Conservation (phyloP, 2,113 vertebrate genomes). For the Hipposideros armiger region DNA sequence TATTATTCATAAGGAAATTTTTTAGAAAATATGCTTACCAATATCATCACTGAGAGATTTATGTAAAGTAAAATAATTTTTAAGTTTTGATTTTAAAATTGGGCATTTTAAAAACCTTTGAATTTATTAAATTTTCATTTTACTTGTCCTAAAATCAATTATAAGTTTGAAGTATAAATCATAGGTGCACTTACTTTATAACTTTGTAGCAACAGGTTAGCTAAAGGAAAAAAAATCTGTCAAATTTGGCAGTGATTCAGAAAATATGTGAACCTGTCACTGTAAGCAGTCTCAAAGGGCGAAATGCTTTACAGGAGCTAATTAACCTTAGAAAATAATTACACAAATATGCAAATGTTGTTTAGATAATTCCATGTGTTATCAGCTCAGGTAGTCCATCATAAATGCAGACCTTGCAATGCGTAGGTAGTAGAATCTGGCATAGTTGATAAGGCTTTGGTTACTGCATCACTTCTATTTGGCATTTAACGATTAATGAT, state of each 20-base stretch:
- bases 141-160: slow-evolving; percentile 53
- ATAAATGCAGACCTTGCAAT: slow-evolving; percentile 88
- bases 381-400: slow-evolving; percentile 96
- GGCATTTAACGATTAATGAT: slow-evolving; percentile 88
- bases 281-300: slow-evolving; percentile 94
- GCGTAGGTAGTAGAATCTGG: slow-evolving; percentile 89
- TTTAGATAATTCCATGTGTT: slow-evolving; percentile 96
- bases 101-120: slow-evolving; percentile 29
- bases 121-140: slow-evolving; percentile 65
- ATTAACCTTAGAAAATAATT: slow-evolving; percentile 99
- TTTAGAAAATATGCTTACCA: background rate
- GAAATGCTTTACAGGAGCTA: slow-evolving; percentile 95
- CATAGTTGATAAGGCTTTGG: slow-evolving; percentile 88
- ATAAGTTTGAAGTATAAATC: slow-evolving; percentile 34
- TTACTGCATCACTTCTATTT: slow-evolving; percentile 84
- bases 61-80: slow-evolving; percentile 12
- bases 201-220: slow-evolving; percentile 92
- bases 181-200: slow-evolving; percentile 75
- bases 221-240: slow-evolving; percentile 85
- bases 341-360: slow-evolving; percentile 98
- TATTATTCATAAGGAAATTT: slow-evolving; percentile 16
- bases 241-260: slow-evolving; percentile 90
- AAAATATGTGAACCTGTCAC: slow-evolving; percentile 94
- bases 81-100: slow-evolving; percentile 65
- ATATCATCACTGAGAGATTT: slow-evolving; percentile 18